Evolutionary conservation across 2,888 invertebrate species (phyloP), one percentile per base, ranked within the genome.

Genomic region (Aplocera efformata): DNA sequence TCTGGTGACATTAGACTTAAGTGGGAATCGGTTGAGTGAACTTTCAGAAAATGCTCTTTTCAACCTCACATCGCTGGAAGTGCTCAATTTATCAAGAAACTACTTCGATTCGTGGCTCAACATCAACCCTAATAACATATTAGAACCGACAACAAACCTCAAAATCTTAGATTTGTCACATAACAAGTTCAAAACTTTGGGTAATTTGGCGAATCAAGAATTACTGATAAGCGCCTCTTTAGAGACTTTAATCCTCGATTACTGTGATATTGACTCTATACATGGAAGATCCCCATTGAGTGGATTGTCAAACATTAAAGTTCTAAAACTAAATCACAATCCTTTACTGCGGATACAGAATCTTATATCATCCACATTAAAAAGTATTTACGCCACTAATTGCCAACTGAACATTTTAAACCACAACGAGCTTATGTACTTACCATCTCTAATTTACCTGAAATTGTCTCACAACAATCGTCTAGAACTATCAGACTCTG

Each of bases 31-130:
- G 32, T 71, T 93, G 17, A 79, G 57, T n/a, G 72, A 72, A 31
- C 54, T 93, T 42, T 83, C 88, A 1, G 59, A 62, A 29, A 66
- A 81, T 54, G 79, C 89, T 35, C 69, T 93, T 2, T 50, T 74
- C 3, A 90, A 90, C 11, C 86, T 93, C 17, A 84, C 73, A 1
- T 76, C 88, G 10, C 76, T 94, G 21, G 85, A 91, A 59, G 76
- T 78, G 3, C 68, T 94, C 24, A 90, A 93, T 67, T 73, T 94
- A 48, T 90, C 91, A 11, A 86, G 80, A 41, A 94, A 94, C 63
- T 68, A 80, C 32, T 91, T 94, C 45, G 79, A 72, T 17, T 75
- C 86, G 33, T 91, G 92, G 92, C 55, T 78, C 1, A 85, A 88
- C 30, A 69, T 93, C 23, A 89, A 85, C 63, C 90, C 91, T 0